phyloP scores from a whole-genome alignment of 30 jellyfish, hydroid and myxozoan genomes.

The Sanderia malayensis region DNA sequence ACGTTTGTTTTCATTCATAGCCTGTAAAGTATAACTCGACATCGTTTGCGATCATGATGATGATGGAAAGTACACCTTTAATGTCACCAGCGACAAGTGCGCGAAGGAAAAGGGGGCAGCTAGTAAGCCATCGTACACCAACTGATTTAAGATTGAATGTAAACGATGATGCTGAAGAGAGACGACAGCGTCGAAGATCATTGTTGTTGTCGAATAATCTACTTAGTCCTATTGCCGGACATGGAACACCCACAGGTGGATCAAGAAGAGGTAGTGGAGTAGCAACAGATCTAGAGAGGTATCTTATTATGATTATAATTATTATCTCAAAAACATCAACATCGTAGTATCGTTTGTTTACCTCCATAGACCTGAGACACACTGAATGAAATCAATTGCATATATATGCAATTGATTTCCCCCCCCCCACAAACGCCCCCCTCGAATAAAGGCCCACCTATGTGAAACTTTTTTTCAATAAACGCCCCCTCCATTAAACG shows the following conservation, averaged over 20 bases:
- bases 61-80: background rate
- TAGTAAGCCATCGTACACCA: conserved; percentile 44
- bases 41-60: background rate
- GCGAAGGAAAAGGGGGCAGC: conserved; percentile 40
- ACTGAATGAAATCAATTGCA: too few species aligned
- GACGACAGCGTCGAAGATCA: conserved; percentile 77
- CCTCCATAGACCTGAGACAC: too few species aligned
- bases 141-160: conserved; percentile 22
- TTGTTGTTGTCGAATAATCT: conserved; percentile 58
- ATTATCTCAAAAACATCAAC: too few species aligned
- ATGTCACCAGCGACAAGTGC: background rate
- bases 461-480: too few species aligned
- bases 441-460: too few species aligned
- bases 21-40: too few species aligned
- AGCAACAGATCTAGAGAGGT: conserved; percentile 37
- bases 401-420: too few species aligned
- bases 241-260: conserved; percentile 58
- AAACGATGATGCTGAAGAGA: conserved; percentile 88
- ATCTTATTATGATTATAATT: too few species aligned
- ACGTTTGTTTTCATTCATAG: too few species aligned
- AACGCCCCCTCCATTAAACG: too few species aligned
- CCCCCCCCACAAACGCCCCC: too few species aligned
- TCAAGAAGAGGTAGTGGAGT: conserved; percentile 7
- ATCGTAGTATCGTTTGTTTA: too few species aligned
- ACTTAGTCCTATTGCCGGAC: conserved; percentile 86